Base-by-base conservation (phyloP, 1,140 invertebrate genomes). In the Heliconius hermathena region DNA sequence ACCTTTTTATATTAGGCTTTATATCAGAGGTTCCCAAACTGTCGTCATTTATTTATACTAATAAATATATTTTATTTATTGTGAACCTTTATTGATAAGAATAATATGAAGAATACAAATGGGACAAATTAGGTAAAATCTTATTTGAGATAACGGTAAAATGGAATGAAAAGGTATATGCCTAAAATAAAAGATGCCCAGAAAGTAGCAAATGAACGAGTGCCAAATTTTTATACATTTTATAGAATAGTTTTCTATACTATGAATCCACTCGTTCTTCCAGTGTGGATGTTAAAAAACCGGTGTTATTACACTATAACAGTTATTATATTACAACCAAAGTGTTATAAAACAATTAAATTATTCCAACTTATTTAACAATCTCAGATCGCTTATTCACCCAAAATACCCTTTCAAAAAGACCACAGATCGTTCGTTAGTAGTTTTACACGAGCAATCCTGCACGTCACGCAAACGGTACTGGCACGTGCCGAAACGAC, bases 401-500 rank as follows among this genome's bases (percentile, higher is more conserved):
- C 83, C 78, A 46, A 74, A 82, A 81, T 80, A 71, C 52, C 71
- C 46, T 49, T 79, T 71, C 74, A 80, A 81, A 80, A 79, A 83
- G 82, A 88, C 84, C 87, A 83, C 84, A 84, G 83, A 81, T 84
- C 83, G 82, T 71, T 78, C 60, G 76, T 89, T 89, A 88, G 85
- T 82, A 83, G 83, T 80, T 80, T 80, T 75, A 78, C 80, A 81
- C 73, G 49, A 80, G 81, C 83, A 84, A 87, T 88, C 84, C 84
- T 82, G 72, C 80, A 85, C 85, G 81, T 87, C 89, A 87, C 82
- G 81, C 85, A 84, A 92, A 87, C 82, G 84, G 85, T 78, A 74
- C 72, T 72, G 89, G 85, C 90, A 91, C 90, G 90, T 92, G 90
- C 82, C 85, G 72, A 74, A 71, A 73, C 71, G 38, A 33, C 73